Conservation (phyloP, 2,888 invertebrate species). For the Dryobota labecula region DNA sequence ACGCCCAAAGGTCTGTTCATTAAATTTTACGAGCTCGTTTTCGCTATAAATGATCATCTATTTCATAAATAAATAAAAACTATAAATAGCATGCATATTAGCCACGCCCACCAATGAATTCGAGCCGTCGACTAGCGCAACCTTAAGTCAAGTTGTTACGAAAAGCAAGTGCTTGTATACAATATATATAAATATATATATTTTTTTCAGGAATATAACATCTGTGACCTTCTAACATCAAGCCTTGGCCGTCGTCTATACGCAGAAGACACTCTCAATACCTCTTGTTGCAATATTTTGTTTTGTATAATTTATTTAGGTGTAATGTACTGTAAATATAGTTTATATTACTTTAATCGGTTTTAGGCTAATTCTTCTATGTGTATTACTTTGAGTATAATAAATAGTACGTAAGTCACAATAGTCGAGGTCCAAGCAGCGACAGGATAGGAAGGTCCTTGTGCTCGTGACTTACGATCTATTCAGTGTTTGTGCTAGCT, state of each 20-base stretch:
- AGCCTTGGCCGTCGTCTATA: slow-evolving; percentile 3
- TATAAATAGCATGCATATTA: too few species aligned
- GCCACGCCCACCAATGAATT: too few species aligned
- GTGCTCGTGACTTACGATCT: slow-evolving; percentile 22
- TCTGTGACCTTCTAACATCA: slow-evolving; percentile 20
- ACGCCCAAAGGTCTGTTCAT: too few species aligned
- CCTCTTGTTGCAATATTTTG: slow-evolving; percentile 55
- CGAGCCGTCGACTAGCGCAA: too few species aligned
- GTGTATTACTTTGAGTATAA: slow-evolving; percentile 26
- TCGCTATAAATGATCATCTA: too few species aligned
- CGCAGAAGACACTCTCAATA: slow-evolving; percentile 46
- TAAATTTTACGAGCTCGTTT: too few species aligned
- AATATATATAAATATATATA: slow-evolving; percentile 1
- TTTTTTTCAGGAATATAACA: slow-evolving; percentile 30
- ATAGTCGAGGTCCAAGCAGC: not conserved
- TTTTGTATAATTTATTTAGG: slow-evolving; percentile 50
- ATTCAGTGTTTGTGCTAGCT: slow-evolving; percentile 11
- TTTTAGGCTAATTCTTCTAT: slow-evolving; percentile 22
- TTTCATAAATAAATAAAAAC: too few species aligned
- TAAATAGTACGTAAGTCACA: slow-evolving; percentile 33
- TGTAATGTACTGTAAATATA: slow-evolving; percentile 46
- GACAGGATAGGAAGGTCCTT: not conserved
- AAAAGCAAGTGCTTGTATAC: not conserved
- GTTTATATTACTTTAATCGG: slow-evolving; percentile 23
- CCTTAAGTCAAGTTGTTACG: not conserved